phyloP scores from a whole-genome alignment of 64 coral and sea anemone genomes.

The Actinia tenebrosa region DNA sequence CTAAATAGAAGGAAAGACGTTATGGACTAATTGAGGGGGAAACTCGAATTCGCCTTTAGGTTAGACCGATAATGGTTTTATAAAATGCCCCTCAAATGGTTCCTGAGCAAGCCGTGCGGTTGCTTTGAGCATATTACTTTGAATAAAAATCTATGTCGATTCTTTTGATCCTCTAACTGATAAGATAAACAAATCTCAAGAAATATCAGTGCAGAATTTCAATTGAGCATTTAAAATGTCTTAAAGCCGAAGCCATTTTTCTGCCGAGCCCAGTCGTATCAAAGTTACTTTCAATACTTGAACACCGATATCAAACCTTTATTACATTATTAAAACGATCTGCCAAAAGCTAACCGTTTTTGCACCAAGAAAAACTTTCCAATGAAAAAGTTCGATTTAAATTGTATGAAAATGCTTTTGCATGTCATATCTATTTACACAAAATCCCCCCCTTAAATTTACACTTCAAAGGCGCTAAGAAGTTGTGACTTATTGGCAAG shows the following conservation, averaged over 20 bases:
- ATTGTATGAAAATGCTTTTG: slow-evolving; percentile 4
- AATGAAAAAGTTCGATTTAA: neutral
- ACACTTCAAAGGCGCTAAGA: slow-evolving; percentile 22
- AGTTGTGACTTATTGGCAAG: neutral
- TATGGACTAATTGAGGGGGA: neutral
- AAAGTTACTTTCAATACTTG: too few species aligned
- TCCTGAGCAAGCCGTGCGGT: neutral
- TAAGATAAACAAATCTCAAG: slow-evolving; percentile 14
- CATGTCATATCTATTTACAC: neutral
- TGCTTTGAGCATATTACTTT: neutral
- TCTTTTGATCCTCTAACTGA: slow-evolving; percentile 20
- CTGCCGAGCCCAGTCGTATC: neutral
- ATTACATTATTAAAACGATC: too few species aligned
- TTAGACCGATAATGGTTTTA: neutral
- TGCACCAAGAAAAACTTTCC: neutral
- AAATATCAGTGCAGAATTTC: neutral
- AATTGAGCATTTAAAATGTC: neutral
- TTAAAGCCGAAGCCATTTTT: neutral
- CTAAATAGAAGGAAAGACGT: neutral
- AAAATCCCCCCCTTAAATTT: neutral
- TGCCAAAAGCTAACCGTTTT: neutral
- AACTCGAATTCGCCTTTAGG: slow-evolving; percentile 13
- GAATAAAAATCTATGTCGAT: slow-evolving; percentile 13
- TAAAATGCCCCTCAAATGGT: neutral
- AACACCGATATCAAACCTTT: too few species aligned